phyloP scores from a whole-genome alignment of 1,140 invertebrate species.

The Neotoxoptera formosana region DNA sequence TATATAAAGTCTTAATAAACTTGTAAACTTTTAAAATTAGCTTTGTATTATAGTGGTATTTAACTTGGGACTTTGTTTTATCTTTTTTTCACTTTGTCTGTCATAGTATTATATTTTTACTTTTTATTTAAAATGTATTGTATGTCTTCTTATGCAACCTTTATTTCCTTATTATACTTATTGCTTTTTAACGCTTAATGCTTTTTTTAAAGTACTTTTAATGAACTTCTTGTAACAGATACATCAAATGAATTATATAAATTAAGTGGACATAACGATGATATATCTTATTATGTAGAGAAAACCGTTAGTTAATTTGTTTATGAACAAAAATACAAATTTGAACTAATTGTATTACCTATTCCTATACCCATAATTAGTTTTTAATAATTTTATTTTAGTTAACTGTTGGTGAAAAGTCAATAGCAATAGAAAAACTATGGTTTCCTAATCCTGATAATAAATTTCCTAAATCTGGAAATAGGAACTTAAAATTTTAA shows the following conservation, averaged over 20 bases:
- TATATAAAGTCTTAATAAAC: too few relatives aligned
- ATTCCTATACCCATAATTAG: not conserved
- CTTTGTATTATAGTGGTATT: too few relatives aligned
- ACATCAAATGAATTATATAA: not conserved
- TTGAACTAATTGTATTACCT: not conserved
- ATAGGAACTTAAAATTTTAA: constrained; percentile 17
- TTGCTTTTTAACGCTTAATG: not conserved
- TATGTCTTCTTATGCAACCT: not conserved
- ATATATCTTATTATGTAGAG: constrained; percentile 20
- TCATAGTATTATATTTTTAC: too few relatives aligned
- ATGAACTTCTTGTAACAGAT: not conserved
- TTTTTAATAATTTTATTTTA: not conserved
- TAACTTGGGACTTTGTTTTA: too few relatives aligned
- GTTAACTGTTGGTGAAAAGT: not conserved
- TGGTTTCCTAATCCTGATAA: not conserved
- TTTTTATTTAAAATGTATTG: too few relatives aligned
- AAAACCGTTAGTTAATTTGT: not conserved
- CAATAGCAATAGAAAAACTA: not conserved
- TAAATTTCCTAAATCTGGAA: constrained; percentile 23
- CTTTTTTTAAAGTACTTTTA: not conserved
- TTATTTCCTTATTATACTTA: not conserved
- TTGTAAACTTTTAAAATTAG: too few relatives aligned
- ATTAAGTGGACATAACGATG: not conserved
- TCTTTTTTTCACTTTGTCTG: too few relatives aligned
- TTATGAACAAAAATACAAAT: constrained; percentile 1